Evolutionary conservation across 2,113 vertebrate species (phyloP), one percentile per base, ranked within the genome.

Genomic region (Eudyptes chrysolophus): DNA sequence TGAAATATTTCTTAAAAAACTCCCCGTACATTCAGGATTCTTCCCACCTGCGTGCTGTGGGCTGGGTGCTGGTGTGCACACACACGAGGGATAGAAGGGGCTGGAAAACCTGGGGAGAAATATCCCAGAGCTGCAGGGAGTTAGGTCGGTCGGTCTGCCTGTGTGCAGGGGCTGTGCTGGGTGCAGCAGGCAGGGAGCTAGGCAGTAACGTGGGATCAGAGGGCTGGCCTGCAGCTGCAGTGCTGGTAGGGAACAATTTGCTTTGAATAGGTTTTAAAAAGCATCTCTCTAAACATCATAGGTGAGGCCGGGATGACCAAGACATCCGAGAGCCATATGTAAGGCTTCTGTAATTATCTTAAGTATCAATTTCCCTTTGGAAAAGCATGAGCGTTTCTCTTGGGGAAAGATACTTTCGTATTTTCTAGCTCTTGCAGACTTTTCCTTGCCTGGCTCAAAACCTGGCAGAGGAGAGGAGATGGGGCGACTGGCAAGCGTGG

Each of bases 141-240:
- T 7, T 26, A 1, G 72, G n/a, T 29, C 1, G 5, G 30, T 44
- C 30, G 2, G 58, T 48, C 26, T 8, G 66, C 2, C 21, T 8
- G 66, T 2, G 18, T 1, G 8, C 32, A 36, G 52, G 52, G 48
- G 22, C 38, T 40, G 44, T 18, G 72, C 71, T 83, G 80, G 51
- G 16, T 4, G n/a, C 76, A 25, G 48, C 49, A 12, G 70, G 1
- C 0, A 1, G 66, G 69, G 57, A 48, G 20, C 54, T 54, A 7
- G 66, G 34, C 57, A 4, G 4, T 17, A 8, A 26, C 42, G 3
- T 0, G 3, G 71, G 11, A 24, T 17, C 26, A 1, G 6, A 20
- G 75, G 13, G 78, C 51, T 84, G 83, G 16, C 3, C 44, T 27
- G 38, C 38, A 15, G 12, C 66, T 44, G 55, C 34, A 4, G 10